phyloP scores from a whole-genome alignment of 2,113 vertebrate genomes.

The Limnothrissa miodon region DNA sequence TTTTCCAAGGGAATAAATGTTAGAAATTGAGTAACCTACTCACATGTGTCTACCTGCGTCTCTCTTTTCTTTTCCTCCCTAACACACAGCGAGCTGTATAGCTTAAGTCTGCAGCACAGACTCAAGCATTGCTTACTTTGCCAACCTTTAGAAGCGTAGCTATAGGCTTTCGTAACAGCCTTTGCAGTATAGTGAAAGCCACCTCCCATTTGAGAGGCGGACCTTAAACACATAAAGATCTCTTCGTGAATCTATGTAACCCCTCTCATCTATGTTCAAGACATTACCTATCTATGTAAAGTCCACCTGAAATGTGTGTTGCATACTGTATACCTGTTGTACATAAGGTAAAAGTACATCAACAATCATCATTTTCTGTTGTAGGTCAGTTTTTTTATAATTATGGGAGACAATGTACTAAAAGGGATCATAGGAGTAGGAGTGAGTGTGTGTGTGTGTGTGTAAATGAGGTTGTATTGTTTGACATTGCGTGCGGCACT shows the following conservation, averaged over 20 bases:
- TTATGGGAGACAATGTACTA: not conserved
- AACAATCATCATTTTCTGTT: not conserved
- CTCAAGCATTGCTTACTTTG: slow-evolving; percentile 71
- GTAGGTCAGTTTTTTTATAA: not conserved
- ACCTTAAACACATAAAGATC: slow-evolving; percentile 41
- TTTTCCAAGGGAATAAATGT: not conserved
- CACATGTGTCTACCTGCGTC: slow-evolving; percentile 63
- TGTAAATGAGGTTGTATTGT: slow-evolving; percentile 53
- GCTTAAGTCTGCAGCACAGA: slow-evolving; percentile 40
- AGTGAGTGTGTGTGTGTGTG: not conserved
- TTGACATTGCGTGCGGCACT: not conserved
- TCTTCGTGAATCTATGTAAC: slow-evolving; percentile 56
- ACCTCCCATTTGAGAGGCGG: slow-evolving; percentile 64
- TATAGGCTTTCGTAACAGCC: slow-evolving; percentile 38
- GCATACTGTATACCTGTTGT: not conserved
- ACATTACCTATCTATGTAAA: not conserved
- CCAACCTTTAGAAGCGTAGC: slow-evolving; percentile 60
- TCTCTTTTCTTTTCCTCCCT: slow-evolving; percentile 19
- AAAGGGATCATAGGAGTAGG: not conserved
- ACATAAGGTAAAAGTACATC: not conserved
- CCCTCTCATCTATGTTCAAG: slow-evolving; percentile 14
- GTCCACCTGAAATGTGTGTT: not conserved
- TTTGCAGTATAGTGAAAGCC: slow-evolving; percentile 25
- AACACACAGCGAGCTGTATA: not conserved
- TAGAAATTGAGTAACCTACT: not conserved